Conservation (phyloP, 2,113 vertebrate species). For the Tragulus kanchil region DNA sequence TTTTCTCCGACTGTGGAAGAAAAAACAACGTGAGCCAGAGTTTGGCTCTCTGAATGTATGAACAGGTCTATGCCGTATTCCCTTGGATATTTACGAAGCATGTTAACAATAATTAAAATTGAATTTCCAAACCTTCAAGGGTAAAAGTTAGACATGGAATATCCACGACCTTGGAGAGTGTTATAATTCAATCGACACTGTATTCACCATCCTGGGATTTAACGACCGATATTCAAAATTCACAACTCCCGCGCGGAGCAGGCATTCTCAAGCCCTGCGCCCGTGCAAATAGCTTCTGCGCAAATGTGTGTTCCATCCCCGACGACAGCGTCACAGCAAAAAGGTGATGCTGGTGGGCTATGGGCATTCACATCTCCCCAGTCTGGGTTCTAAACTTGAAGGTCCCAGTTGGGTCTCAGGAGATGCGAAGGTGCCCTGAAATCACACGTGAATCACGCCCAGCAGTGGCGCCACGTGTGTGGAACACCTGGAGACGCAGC, state of each 20-base stretch:
- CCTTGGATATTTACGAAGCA: conserved; percentile 65
- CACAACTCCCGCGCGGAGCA: not conserved
- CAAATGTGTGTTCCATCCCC: not conserved
- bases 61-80: conserved; percentile 62
- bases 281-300: not conserved
- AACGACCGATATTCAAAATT: conserved; percentile 28
- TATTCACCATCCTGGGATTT: conserved; percentile 50
- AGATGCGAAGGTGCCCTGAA: not conserved
- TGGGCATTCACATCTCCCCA: not conserved
- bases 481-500: not conserved
- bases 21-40: conserved; percentile 73
- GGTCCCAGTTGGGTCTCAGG: not conserved
- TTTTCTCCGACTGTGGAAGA: conserved; percentile 73
- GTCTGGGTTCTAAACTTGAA: not conserved
- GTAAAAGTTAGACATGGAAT: conserved; percentile 69
- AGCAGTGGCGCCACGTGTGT: no score
- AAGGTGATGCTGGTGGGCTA: not conserved
- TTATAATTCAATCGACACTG: conserved; percentile 62
- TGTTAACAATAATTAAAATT: conserved; percentile 78
- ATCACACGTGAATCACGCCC: not conserved
- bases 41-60: conserved; percentile 71
- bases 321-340: not conserved
- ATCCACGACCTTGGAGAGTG: conserved; percentile 44
- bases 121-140: conserved; percentile 76
- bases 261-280: not conserved